Evolutionary conservation across 2,888 invertebrate genomes (phyloP).

Genomic region (Pteria penguin): DNA sequence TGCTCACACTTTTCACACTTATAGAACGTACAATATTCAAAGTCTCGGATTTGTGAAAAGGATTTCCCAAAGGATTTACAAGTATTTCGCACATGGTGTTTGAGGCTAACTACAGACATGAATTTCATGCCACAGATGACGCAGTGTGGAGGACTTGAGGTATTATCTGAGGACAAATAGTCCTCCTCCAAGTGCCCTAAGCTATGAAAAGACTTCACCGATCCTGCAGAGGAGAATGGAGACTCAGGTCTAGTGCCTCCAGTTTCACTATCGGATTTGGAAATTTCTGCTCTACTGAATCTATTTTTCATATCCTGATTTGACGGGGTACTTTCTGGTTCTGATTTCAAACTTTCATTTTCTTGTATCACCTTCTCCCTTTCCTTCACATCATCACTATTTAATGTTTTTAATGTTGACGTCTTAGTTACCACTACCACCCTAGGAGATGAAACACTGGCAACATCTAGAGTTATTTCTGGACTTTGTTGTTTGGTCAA

Average conservation of each 20-base stretch:
- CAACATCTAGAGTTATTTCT: no score
- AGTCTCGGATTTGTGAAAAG: constrained; percentile 5
- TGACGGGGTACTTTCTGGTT: no score
- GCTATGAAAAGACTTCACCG: background rate
- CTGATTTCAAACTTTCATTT: no score
- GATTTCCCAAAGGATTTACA: constrained; percentile 7
- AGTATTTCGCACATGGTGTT: constrained; percentile 23
- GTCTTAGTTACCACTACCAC: no score
- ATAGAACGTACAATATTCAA: constrained; percentile 21
- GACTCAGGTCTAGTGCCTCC: background rate
- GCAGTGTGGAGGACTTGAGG: constrained; percentile 5
- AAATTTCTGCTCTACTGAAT: no score
- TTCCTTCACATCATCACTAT: no score
- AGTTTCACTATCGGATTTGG: background rate
- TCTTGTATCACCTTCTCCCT: no score
- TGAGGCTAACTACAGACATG: constrained; percentile 24
- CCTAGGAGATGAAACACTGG: no score
- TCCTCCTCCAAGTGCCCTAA: background rate
- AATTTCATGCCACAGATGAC: constrained; percentile 30
- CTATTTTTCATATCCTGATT: no score
- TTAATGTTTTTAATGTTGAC: no score
- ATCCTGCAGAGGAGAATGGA: background rate
- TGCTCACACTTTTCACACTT: constrained; percentile 25
- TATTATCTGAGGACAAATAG: background rate
- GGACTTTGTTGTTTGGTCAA: no score